Evolutionary conservation across 1,140 invertebrate genomes (phyloP), one percentile per base, ranked within the genome.

Genomic region (Orius insidiosus): DNA sequence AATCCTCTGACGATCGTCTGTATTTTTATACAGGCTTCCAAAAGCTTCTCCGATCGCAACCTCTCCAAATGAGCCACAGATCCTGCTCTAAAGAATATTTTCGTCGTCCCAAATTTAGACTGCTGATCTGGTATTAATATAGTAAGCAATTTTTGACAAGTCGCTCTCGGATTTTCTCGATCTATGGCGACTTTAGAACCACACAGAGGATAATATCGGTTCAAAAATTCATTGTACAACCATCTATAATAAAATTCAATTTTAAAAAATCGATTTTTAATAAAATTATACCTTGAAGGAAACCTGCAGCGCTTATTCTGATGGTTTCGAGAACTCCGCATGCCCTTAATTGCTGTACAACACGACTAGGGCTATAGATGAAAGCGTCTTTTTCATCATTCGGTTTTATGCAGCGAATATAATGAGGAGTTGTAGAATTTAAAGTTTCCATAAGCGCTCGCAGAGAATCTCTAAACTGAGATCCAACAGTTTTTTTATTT

Each of bases 21-120:
- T 41, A 98, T 85, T 54, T 85, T 75, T 5, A 95, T 75, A 39
- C 90, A 92, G 58, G 89, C 93, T 16, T 78, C 71, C 32, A 77
- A 73, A 37, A 94, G 74, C 42, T 79, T 77, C 52, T 97, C 92
- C 0, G 78, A 76, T 10, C 94, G 69, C 6, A 96, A 63, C 60
- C 95, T 95, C 61, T 98, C 94, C 46, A 99, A 61, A 59, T 88
- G 94, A 0, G 94, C 93, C n/a, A 98, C 92, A 68, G 98, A 94
- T 1, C 94, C 95, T 33, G 94, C 92, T 7, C 94, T 73, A 63
- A 99, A 98, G 58, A 98, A 95, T 46, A 98, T 94, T 63, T 98
- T 98, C 0, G 86, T 90, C 56, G 89, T 89, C 11, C 95, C 95
- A 62, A 98, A 95, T 54, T 94, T 85, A 62, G 87, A 98, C 56